These are phyloP conservation scores for Drosophila birchii DNA, from an alignment of 2,888 invertebrate genomes.

Conservation along the genomic window DNA sequence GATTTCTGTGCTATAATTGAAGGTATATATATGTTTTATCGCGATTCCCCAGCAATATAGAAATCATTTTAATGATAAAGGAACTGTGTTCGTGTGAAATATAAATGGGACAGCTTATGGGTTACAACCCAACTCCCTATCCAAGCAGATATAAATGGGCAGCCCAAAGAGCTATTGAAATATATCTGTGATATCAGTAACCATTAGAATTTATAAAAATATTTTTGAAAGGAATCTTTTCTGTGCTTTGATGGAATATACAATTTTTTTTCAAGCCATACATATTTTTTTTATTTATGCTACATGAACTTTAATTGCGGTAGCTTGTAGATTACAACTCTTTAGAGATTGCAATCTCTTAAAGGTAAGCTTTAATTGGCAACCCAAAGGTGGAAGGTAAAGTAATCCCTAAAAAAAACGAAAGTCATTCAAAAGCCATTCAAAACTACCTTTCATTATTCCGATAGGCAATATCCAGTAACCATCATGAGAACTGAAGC, in stretches of 20 bases:
- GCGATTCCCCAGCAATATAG: background rate
- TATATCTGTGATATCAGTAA: no score
- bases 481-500: background rate
- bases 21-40: background rate
- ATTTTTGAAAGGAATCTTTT: no score
- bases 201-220: background rate
- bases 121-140: no score
- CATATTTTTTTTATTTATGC: background rate
- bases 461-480: background rate
- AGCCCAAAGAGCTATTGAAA: no score
- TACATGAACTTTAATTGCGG: background rate
- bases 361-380: background rate
- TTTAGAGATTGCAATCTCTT: background rate
- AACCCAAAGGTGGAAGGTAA: background rate
- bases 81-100: no score
- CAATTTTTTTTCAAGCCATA: no score
- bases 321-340: background rate
- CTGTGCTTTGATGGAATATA: no score
- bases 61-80: no score
- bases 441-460: background rate
- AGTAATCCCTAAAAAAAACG: background rate
- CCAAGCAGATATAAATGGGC: no score
- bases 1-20: background rate
- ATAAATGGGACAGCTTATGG: no score
- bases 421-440: background rate